These are phyloP conservation scores for Hydrolagus affinis DNA, from an alignment of 2,113 vertebrate species.

Conservation along the genomic window DNA sequence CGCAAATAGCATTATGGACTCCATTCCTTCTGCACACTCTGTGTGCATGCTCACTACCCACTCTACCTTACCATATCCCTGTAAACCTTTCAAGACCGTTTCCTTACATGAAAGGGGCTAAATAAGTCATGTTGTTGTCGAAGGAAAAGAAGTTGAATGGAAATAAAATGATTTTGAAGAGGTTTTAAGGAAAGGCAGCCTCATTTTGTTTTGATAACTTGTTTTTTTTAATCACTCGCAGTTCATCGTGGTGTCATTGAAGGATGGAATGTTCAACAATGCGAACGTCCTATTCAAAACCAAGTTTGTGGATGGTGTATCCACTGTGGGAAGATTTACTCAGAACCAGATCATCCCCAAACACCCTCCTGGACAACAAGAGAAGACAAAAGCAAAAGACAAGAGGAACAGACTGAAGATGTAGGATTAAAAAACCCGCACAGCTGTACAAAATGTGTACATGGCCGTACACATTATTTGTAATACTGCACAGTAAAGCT, in stretches of 20 bases:
- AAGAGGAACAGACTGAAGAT: slow-evolving; percentile 42
- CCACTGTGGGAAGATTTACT: slow-evolving; percentile 63
- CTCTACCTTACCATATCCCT: too few species aligned
- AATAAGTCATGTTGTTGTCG: too few species aligned
- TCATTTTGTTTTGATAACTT: neutral
- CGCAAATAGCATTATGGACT: too few species aligned
- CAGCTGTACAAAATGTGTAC: neutral
- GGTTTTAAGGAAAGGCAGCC: neutral
- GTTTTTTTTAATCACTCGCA: slow-evolving; percentile 44
- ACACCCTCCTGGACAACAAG: neutral
- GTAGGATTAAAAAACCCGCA: slow-evolving; percentile 36
- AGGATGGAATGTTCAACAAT: slow-evolving; percentile 98
- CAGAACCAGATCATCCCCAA: slow-evolving; percentile 47
- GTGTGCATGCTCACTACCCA: too few species aligned
- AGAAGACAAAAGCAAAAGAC: slow-evolving; percentile 51
- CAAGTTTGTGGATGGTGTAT: slow-evolving; percentile 85
- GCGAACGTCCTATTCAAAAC: slow-evolving; percentile 92
- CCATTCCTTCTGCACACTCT: too few species aligned
- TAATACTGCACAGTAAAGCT: neutral
- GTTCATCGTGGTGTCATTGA: slow-evolving; percentile 94
- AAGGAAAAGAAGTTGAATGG: neutral
- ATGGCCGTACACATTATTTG: neutral
- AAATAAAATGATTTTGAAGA: neutral
- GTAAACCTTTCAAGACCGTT: too few species aligned
- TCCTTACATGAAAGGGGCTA: too few species aligned